Evolutionary conservation across 2,113 vertebrate species (phyloP), one percentile per base, ranked within the genome.

Genomic region (Zosterops borbonicus): DNA sequence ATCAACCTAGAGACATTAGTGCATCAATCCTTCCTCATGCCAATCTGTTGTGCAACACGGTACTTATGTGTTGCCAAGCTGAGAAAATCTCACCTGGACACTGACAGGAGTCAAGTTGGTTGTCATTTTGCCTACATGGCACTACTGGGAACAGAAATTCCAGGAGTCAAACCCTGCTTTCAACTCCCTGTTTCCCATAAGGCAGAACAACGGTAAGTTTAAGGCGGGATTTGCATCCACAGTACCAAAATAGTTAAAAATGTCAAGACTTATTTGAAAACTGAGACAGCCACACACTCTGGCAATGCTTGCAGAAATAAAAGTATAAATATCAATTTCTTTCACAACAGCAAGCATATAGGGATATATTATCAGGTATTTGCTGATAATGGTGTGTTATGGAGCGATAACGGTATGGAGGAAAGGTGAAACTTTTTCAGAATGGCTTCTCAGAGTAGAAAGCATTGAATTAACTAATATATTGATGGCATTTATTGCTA

Each of bases 361-460:
- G 71, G 79, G 64, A 35, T 91, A 83, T 13, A 47, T 77, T 95
- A 96, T 94, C 94, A 89, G 52, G 76, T 63, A 47, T 84, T 90
- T 93, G 60, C 68, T 95, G 94, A 95, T 85, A 90, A 46, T 41
- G 33, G 78, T 69, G 37, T 67, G 73, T 81, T 88, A 58, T 9
- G 16, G 53, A 91, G 53, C 0, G 4, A 94, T 88, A 94, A 89
- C 18, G 28, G 37, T 60, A 60, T 10, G 71, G 89, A 92, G 63
- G 35, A 97, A 95, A 94, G 90, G 78, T 90, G 79, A 86, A 7
- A 5, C 53, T 55, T 86, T 83, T 93, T 55, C 39, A 35, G 56
- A 93, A 74, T 49, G 12, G 59, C 60, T 94, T 74, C 88, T 85
- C 63, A 37, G 70, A 46, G 19, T 27, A 81, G 50, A 88, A 88